Percentiles rank a stretch among this genome's conserved stretches.
Conservation (phyloP, 2,113 vertebrate species). For the Kryptolebias marmoratus region DNA sequence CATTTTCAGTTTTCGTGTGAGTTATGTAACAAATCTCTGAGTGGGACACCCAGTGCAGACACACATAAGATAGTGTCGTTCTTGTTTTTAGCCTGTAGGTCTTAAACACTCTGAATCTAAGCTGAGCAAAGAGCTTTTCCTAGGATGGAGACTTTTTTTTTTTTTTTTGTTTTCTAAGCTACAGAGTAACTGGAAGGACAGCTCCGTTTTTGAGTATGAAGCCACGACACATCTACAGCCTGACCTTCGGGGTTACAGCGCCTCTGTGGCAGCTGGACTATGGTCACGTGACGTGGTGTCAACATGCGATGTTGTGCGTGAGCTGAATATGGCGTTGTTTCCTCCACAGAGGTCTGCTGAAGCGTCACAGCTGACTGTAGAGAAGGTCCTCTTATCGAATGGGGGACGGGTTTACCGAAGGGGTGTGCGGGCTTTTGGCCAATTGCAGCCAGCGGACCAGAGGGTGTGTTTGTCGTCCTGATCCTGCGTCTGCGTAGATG, state of each 20-base stretch:
- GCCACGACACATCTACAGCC: background rate
- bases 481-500: slow-evolving; percentile 16
- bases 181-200: too few species aligned
- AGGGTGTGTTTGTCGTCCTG: slow-evolving; percentile 51
- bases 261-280: slow-evolving; percentile 19
- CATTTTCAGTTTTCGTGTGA: too few species aligned
- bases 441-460: slow-evolving; percentile 42
- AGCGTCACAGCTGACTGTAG: slow-evolving; percentile 15
- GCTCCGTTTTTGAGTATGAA: too few species aligned
- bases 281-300: slow-evolving; percentile 8
- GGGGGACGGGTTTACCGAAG: slow-evolving; percentile 44
- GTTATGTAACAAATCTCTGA: too few species aligned
- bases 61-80: too few species aligned
- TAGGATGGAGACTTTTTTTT: too few species aligned
- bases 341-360: background rate
- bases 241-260: background rate
- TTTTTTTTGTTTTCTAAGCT: too few species aligned
- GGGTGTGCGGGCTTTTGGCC: slow-evolving; percentile 50
- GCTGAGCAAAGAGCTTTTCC: too few species aligned
- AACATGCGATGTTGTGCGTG: background rate
- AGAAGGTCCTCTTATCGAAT: slow-evolving; percentile 44
- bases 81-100: too few species aligned
- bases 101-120: too few species aligned
- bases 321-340: background rate
- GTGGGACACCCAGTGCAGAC: too few species aligned